Base-by-base conservation (phyloP, 1,140 invertebrate species). In the Diabrotica undecimpunctata region DNA sequence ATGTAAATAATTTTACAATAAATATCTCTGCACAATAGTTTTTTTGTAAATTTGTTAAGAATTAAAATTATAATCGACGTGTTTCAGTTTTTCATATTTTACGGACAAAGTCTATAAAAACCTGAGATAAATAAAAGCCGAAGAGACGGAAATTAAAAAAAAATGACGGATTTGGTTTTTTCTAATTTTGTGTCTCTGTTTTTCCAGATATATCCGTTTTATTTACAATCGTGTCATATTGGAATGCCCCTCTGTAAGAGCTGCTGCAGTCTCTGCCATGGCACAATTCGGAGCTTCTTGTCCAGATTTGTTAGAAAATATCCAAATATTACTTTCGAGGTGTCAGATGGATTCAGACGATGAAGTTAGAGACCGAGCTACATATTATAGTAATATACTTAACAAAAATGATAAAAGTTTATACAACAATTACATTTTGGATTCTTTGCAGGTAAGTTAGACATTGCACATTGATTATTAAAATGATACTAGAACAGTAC, bases 171-270 rank as follows among this genome's bases (percentile, higher is more conserved):
- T 25, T 25, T 25, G 4, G 25, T 25, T 25, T 25, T 25, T 1
- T 1, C 25, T 25, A 25, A 25, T 2, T 25, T 25, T 25, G 25
- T 2, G 25, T 25, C 5, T 54, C 2, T 54, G 60, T 62, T 66
- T 56, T 72, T 76, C 62, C 7, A 82, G 91, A 68, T 99, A 99
- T 77, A 99, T 99, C 71, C 86, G 98, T 5, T 99, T 97, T 76
- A 99, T 99, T 72, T 99, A 99, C 78, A 99, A 99, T 80, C 86
- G 98, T 54, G 95, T 99, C 0, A 98, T 99, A 68, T 81, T 99
- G 39, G 98, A 99, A 75, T 94, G 93, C 75, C 93, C 96, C 0
- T 89, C 94, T 41, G 95, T 99, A 0, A 83, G 96, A 52, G 95
- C 95, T 0, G 97, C 97, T 5, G 97, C 98, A 7, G 97, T 99